Evolutionary conservation across 2,113 vertebrate genomes (phyloP).

Genomic region (Ailuropoda melanoleuca): DNA sequence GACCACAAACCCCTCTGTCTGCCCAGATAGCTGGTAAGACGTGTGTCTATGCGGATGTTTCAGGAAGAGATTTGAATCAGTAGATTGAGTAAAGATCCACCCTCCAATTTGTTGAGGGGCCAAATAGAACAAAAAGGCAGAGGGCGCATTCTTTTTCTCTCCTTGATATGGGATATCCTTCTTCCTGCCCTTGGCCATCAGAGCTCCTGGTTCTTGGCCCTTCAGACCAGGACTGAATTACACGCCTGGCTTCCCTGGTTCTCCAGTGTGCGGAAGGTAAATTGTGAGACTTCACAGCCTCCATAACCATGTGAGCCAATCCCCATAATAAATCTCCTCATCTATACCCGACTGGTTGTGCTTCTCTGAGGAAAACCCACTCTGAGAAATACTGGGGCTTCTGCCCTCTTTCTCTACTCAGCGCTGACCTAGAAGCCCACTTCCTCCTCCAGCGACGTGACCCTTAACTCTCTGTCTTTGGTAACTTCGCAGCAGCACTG

Average conservation of each 20-base stretch:
- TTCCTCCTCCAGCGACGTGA: neutral
- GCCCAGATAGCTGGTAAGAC: neutral
- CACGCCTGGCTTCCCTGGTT: neutral
- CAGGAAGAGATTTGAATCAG: neutral
- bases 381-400: neutral
- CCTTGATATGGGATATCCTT: neutral
- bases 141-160: neutral
- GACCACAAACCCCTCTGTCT: neutral
- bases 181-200: neutral
- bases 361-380: neutral
- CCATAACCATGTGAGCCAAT: neutral
- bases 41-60: neutral
- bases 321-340: neutral
- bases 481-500: neutral
- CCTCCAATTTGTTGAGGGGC: neutral
- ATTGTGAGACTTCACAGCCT: neutral
- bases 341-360: neutral
- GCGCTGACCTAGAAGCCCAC: neutral
- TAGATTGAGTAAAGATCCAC: neutral
- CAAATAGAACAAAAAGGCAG: neutral
- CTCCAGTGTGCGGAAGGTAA: neutral
- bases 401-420: neutral
- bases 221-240: neutral
- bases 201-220: neutral
- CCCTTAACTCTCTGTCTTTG: neutral